Percentiles rank a stretch among this genome's conserved stretches.
Conservation (phyloP, 2,888 invertebrate species). For the Geotrupes spiniger region DNA sequence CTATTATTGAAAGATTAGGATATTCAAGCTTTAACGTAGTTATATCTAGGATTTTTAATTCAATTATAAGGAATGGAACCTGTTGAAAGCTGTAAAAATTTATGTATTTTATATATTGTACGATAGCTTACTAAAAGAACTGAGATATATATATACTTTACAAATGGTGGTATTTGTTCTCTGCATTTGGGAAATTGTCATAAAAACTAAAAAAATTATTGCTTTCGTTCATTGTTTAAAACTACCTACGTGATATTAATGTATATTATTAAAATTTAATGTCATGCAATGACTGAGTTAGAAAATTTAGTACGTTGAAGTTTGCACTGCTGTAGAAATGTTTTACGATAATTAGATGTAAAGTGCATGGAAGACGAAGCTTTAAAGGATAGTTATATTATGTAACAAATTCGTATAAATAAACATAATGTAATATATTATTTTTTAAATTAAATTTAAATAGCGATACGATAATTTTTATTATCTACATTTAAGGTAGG, state of each 20-base stretch:
- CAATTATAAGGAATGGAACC: conserved; percentile 36
- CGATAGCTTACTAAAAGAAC: conserved; percentile 37
- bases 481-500: conserved; percentile 12
- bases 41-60: conserved; percentile 44
- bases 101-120: conserved; percentile 48
- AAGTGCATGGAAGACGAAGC: conserved; percentile 34
- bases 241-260: conserved; percentile 46
- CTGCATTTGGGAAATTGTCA: conserved; percentile 18
- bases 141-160: conserved; percentile 38
- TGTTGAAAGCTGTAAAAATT: conserved; percentile 39
- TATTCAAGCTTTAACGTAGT: conserved; percentile 49
- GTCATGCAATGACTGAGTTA: conserved; percentile 46
- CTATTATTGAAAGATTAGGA: conserved; percentile 32
- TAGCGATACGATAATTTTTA: conserved; percentile 18
- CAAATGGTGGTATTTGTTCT: conserved; percentile 33
- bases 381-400: conserved; percentile 26
- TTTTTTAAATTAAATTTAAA: conserved; percentile 8
- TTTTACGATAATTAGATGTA: conserved; percentile 28
- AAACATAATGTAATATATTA: conserved; percentile 18
- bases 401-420: conserved; percentile 17
- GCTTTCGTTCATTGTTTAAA: conserved; percentile 20
- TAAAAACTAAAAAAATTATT: background rate
- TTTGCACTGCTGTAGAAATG: conserved; percentile 44
- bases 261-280: conserved; percentile 35
- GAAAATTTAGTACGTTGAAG: conserved; percentile 38